These are phyloP conservation scores for Helicorthomorpha holstii DNA, from an alignment of 1,140 invertebrate genomes.

Conservation along the genomic window DNA sequence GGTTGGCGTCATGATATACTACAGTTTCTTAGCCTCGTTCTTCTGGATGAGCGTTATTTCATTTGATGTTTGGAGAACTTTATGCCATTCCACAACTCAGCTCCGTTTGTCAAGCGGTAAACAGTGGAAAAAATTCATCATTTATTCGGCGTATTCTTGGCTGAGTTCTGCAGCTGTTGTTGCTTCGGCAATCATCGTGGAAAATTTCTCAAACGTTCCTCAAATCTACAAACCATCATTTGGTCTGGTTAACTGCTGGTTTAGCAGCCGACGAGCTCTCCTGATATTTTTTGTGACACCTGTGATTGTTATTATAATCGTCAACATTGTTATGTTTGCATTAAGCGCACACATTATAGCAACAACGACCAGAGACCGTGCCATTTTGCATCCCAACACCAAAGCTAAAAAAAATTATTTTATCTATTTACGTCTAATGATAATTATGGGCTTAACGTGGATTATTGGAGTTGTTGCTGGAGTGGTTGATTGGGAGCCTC, in stretches of 20 bases:
- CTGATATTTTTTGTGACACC: slow-evolving; percentile 8
- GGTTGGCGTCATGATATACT: slow-evolving; percentile 21
- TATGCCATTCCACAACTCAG: neutral
- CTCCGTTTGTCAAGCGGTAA: neutral
- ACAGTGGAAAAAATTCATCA: neutral
- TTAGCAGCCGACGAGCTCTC: neutral
- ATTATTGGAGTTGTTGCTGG: slow-evolving; percentile 28
- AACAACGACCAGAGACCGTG: neutral
- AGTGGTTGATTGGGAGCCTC: slow-evolving; percentile 11
- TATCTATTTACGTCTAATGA: slow-evolving; percentile 30
- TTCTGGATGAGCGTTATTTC: slow-evolving; percentile 31
- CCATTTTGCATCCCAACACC: neutral
- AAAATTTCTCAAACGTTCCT: neutral
- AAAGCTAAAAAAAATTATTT: slow-evolving; percentile 20
- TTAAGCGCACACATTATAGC: slow-evolving; percentile 24
- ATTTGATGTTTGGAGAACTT: slow-evolving; percentile 21
- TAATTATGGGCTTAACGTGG: slow-evolving; percentile 34
- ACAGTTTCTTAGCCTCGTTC: slow-evolving; percentile 23
- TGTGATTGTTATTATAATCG: slow-evolving; percentile 21
- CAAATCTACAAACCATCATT: neutral
- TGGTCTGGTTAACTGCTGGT: neutral
- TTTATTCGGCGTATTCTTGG: slow-evolving; percentile 3
- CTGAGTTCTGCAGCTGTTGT: neutral
- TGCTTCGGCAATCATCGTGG: neutral
- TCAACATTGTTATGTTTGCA: slow-evolving; percentile 34